Base-by-base conservation (phyloP, 2,797 vertebrate genomes). In the Pangasius krempfi region DNA sequence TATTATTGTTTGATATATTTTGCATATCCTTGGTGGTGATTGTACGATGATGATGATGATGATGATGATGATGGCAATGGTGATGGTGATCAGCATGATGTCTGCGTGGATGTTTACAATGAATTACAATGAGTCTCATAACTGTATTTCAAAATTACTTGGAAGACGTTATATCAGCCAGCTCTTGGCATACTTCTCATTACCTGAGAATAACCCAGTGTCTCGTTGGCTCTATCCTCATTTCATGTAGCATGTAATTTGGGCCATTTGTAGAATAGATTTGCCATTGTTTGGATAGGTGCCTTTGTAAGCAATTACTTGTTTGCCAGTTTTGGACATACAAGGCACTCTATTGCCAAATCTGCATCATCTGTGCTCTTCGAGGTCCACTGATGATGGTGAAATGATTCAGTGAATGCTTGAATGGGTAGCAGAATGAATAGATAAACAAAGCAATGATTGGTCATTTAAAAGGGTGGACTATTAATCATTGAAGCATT, bases 261-360 rank as follows among this genome's bases (percentile, higher is more conserved):
- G 44, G 86, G 54, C 76, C 60, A 82, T 58, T 58, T 73, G 52
- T 85, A 87, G 70, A 90, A 88, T 64, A 87, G 52, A 72, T 91
- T 87, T 82, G 72, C 88, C 86, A 64, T 76, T 68, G 83, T 60
- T 81, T 37, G 40, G 85, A 52, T 9, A 58, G 68, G 58, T 25
- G 84, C 76, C 84, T 86, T 91, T 86, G 68, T 83, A 82, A 89
- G 85, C 10, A 16, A 88, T 86, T 89, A 73, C 76, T 89, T 79
- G 85, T 62, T 81, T 75, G 66, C 30, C 83, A 86, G 75, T 87
- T 91, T 82, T 80, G 33, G 25, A 83, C 50, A 37, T 70, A 72
- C 30, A 52, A 76, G 14, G 70, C 70, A 54, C 76, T 82, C 37
- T 40, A 16, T 86, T 86, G n/a, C 33, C 60, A 81, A 64, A 86